Evolutionary conservation across 2,888 invertebrate species (phyloP), one percentile per base, ranked within the genome.

Genomic region (Drosophila paramelanica): DNA sequence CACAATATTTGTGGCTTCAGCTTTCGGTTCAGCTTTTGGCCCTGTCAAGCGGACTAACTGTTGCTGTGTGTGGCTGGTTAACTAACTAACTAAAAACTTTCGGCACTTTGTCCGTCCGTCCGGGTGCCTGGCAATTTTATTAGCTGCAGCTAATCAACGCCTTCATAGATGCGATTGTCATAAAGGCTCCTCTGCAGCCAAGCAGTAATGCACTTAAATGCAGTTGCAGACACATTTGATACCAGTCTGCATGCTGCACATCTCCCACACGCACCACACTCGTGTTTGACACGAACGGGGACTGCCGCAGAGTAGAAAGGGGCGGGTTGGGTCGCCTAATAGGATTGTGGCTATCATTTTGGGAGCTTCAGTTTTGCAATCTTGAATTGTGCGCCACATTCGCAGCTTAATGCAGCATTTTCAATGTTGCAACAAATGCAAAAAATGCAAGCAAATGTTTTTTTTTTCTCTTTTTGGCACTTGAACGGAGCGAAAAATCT

Each of bases 281-380:
- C 31, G 17, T 39, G 20, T 17, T n/a, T 45, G 13, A 27, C 36
- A 20, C 5, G 13, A 17, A 13, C 47, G 10, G 53, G 17, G 53
- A 38, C 53, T 43, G 59, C 36, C 51, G 56, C 77, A 3, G 20
- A 45, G 27, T 5, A 38, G 6, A 1, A n/a, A 5, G n/a, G 20
- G n/a, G 10, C 10, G 8, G 7, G 17, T 8, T 31, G 17, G 8
- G 10, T 25, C 1, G 53, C 41, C 57, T 77, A 81, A 78, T 73
- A 69, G 78, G 77, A 78, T 78, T 81, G 78, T 23, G 74, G 78
- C 51, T 58, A 65, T 61, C 51, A 64, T 66, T 69, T 78, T 69
- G 42, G 69, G 49, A 13, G 10, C 36, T 31, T n/a, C 58, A 43
- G 17, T 60, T 52, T 47, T 33, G 59, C 43, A 62, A 49, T 56